Evolutionary conservation across 1,140 invertebrate genomes (phyloP).

Genomic region (Melanaphis sacchari): DNA sequence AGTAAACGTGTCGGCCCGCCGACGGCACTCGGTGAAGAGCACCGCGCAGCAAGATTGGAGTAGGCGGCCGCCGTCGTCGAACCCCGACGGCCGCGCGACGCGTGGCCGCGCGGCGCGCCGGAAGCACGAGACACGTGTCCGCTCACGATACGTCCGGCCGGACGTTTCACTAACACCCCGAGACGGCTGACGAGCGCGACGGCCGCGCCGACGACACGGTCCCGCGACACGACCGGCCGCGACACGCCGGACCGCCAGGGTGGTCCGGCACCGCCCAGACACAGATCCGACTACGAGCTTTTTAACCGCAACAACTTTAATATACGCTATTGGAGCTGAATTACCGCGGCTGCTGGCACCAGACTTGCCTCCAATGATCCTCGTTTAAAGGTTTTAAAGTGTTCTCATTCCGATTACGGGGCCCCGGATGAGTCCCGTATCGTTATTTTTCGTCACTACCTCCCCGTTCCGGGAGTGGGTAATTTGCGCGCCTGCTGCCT

Average conservation of each 20-base stretch:
- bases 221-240: conserved; percentile 65
- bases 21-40: conserved; percentile 72
- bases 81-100: conserved; percentile 59
- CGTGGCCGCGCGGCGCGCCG: conserved; percentile 65
- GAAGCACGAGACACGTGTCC: conserved; percentile 63
- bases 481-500: conserved; percentile 81
- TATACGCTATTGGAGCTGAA: conserved; percentile 91
- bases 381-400: conserved; percentile 88
- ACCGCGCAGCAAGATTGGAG: conserved; percentile 66
- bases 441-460: conserved; percentile 78
- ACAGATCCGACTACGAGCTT: conserved; percentile 78
- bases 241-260: conserved; percentile 58
- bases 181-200: conserved; percentile 64
- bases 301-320: conserved; percentile 85
- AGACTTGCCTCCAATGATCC: conserved; percentile 90
- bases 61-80: conserved; percentile 62
- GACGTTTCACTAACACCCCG: conserved; percentile 64
- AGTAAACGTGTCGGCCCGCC: conserved; percentile 73
- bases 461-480: conserved; percentile 73
- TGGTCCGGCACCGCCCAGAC: conserved; percentile 64
- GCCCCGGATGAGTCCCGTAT: conserved; percentile 88
- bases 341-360: conserved; percentile 90
- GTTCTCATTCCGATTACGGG: conserved; percentile 89
- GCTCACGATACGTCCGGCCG: conserved; percentile 62
- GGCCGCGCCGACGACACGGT: conserved; percentile 63